Conservation (phyloP, 2,888 invertebrate species). For the Willowsia nigromaculata region DNA sequence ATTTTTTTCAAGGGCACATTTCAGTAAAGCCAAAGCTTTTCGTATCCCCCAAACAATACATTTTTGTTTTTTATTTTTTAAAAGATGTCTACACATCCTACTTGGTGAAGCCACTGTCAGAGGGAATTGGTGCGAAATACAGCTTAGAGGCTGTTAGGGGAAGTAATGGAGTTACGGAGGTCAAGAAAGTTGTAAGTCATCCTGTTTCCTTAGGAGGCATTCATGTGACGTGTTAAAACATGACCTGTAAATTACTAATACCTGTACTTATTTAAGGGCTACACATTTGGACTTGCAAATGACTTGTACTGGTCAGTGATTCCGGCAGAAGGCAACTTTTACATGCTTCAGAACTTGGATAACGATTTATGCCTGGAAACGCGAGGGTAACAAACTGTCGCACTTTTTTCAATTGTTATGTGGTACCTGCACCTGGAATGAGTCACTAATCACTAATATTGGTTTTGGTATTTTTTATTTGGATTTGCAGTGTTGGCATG, state of each 20-base stretch:
- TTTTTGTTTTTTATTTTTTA: neutral
- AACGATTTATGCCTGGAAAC: conserved; percentile 53
- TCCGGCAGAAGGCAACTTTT: conserved; percentile 44
- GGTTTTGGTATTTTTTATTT: neutral
- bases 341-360: conserved; percentile 52
- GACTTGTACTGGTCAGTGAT: conserved; percentile 59
- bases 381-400: conserved; percentile 21
- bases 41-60: neutral
- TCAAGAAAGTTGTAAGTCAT: conserved; percentile 33
- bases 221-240: neutral
- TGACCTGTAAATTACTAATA: neutral
- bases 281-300: conserved; percentile 57
- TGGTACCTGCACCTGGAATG: too few species aligned
- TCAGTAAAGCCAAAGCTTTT: too few species aligned
- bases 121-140: conserved; percentile 30
- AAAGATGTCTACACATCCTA: conserved; percentile 51
- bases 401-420: neutral
- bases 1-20: too few species aligned
- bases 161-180: neutral
- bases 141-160: neutral
- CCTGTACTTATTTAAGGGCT: neutral
- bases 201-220: neutral
- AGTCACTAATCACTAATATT: too few species aligned
- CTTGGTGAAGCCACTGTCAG: conserved; percentile 55
- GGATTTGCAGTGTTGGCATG: conserved; percentile 32